Evolutionary conservation across 2,888 invertebrate genomes (phyloP), one percentile per base, ranked within the genome.

Genomic region (Heteropelma amictum): DNA sequence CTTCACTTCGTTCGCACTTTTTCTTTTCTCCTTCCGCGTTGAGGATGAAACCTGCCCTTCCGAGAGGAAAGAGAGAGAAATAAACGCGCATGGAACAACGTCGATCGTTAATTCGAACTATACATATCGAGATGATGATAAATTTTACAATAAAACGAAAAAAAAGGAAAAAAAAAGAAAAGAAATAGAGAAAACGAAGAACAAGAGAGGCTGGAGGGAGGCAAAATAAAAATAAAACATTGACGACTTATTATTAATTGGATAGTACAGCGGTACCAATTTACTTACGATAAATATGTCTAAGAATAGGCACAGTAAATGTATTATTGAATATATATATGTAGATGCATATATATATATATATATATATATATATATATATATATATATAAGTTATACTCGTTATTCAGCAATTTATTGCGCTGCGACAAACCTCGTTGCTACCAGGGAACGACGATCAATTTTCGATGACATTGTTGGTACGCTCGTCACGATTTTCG

Each of bases 281-380:
- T 83, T 61, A 71, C 78, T 73, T 80, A 67, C 14, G 81, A 83
- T 83, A 86, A 86, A 84, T 82, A 84, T 77, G 77, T 87, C 83
- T 87, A 88, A 85, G 83, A 85, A 84, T 86, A 88, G 88, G 88
- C 88, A 88, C 88, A 84, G 82, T 88, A 86, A 88, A 87, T 82
- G 83, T 86, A 87, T 63, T 47, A 60, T 54, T 53, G 78, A 45
- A 67, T 49, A 72, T 71, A 75, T 73, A 72, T 60, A 49, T 35
- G n/a, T n/a, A n/a, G n/a, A n/a, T n/a, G n/a, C n/a, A 61, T 60
- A 19, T 54, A 42, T 64, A 67, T 80, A 83, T 74, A 80, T 81
- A 83, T 81, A 28, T 12, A 51, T 30, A 30, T 17, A 10, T 21
- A 65, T 70, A 68, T 70, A 68, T 45, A 30, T 33, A 60, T 47